phyloP scores from a whole-genome alignment of 2,888 invertebrate genomes.

The Callyntrura sp. region DNA sequence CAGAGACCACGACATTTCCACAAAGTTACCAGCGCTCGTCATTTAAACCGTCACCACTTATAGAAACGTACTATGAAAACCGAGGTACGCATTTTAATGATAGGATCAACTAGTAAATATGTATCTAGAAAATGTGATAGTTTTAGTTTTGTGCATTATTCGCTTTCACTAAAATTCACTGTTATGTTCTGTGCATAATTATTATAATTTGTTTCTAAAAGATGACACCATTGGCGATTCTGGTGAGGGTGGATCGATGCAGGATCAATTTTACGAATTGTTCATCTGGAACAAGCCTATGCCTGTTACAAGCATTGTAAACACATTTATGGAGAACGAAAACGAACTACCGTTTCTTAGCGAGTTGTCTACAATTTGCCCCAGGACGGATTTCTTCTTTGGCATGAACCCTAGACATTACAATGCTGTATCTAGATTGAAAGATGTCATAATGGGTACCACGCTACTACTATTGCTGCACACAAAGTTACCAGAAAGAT shows the following conservation, averaged over 20 bases:
- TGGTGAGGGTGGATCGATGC: conserved; percentile 59
- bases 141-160: neutral
- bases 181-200: neutral
- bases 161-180: neutral
- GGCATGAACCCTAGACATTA: conserved; percentile 73
- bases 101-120: neutral
- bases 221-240: neutral
- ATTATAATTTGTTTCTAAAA: conserved; percentile 18
- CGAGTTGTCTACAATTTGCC: conserved; percentile 72
- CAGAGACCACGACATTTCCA: neutral
- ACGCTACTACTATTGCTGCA: neutral
- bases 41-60: conserved; percentile 69
- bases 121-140: neutral
- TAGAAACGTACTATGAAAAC: conserved; percentile 66
- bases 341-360: conserved; percentile 75
- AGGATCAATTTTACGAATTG: conserved; percentile 70
- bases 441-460: conserved; percentile 71
- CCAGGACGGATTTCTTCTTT: conserved; percentile 74
- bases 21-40: conserved; percentile 46
- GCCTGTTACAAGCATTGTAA: conserved; percentile 74
- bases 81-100: conserved; percentile 39
- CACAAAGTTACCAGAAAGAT: neutral
- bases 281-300: conserved; percentile 76
- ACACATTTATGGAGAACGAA: conserved; percentile 79
- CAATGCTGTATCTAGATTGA: conserved; percentile 54